phyloP scores from a whole-genome alignment of 2,113 vertebrate species.

The Trogon melanurus region DNA sequence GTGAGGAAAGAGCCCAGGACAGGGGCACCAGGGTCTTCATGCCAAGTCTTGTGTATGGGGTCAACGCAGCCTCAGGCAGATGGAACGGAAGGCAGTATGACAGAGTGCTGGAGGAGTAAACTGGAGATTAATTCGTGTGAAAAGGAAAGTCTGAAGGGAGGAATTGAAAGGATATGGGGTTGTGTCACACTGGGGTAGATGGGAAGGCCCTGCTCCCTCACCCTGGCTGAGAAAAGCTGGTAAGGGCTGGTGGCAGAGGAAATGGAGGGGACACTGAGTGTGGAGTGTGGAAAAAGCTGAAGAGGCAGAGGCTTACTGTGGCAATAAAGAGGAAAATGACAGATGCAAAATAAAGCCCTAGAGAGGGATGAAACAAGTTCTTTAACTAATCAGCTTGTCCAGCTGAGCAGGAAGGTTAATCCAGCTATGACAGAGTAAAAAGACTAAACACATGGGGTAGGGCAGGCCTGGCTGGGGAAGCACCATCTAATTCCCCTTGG shows the following conservation, averaged over 20 bases:
- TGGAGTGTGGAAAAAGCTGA: background rate
- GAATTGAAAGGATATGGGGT: background rate
- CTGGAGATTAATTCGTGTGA: background rate
- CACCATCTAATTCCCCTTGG: background rate
- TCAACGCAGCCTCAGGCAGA: rapidly evolving
- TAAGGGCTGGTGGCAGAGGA: background rate
- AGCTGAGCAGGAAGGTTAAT: slow-evolving; percentile 44
- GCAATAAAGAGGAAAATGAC: slow-evolving; percentile 19
- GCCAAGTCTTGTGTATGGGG: background rate
- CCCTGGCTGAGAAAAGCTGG: background rate
- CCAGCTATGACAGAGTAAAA: slow-evolving; percentile 18
- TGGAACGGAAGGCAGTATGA: background rate
- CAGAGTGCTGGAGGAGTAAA: background rate
- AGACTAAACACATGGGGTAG: background rate
- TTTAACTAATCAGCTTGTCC: slow-evolving; percentile 65
- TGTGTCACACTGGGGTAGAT: background rate
- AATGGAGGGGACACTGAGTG: background rate
- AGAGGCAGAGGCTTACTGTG: background rate
- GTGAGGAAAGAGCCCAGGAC: background rate
- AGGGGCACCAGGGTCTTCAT: background rate
- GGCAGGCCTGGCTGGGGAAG: background rate
- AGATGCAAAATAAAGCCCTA: slow-evolving; percentile 52
- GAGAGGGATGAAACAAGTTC: slow-evolving; percentile 39
- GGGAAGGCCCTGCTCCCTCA: background rate
- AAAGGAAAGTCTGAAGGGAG: background rate